Evolutionary conservation across 1,140 invertebrate genomes (phyloP).

Genomic region (Bombus affinis): DNA sequence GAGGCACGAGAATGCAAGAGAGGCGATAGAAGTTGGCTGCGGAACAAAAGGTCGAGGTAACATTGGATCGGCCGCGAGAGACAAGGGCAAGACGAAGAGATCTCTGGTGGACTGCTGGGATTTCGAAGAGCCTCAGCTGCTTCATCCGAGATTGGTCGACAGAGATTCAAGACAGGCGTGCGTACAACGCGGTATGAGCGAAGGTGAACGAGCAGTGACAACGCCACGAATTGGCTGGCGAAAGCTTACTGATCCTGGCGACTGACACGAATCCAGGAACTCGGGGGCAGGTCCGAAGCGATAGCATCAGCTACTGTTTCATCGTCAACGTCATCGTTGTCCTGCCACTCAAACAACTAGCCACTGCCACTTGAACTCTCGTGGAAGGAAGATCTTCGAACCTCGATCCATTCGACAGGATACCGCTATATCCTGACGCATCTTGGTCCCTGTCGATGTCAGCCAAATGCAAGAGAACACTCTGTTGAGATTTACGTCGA

Average conservation of each 20-base stretch:
- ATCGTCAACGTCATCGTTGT: constrained; percentile 43
- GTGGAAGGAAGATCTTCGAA: neutral
- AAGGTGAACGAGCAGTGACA: constrained; percentile 74
- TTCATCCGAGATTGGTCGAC: constrained; percentile 19
- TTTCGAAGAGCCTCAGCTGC: constrained; percentile 35
- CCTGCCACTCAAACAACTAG: constrained; percentile 32
- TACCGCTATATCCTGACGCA: constrained; percentile 1
- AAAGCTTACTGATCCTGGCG: constrained; percentile 81
- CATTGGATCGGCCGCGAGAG: constrained; percentile 41
- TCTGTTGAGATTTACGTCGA: constrained; percentile 41
- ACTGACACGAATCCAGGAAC: constrained; percentile 79
- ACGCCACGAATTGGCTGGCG: constrained; percentile 80
- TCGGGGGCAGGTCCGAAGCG: constrained; percentile 71
- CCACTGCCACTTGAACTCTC: constrained; percentile 1
- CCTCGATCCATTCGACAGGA: constrained; percentile 1
- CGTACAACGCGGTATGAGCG: constrained; percentile 77
- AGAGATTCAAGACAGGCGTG: constrained; percentile 42
- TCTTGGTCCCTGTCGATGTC: constrained; percentile 51
- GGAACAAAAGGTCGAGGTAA: constrained; percentile 31
- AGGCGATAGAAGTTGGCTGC: constrained; percentile 44
- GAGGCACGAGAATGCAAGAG: constrained; percentile 75
- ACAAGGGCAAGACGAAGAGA: constrained; percentile 41
- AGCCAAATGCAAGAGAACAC: constrained; percentile 68
- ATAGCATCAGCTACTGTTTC: constrained; percentile 77
- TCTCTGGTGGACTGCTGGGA: constrained; percentile 23